Evolutionary conservation across 2,113 vertebrate genomes (phyloP), one percentile per base, ranked within the genome.

Genomic region (Anseranas semipalmata): DNA sequence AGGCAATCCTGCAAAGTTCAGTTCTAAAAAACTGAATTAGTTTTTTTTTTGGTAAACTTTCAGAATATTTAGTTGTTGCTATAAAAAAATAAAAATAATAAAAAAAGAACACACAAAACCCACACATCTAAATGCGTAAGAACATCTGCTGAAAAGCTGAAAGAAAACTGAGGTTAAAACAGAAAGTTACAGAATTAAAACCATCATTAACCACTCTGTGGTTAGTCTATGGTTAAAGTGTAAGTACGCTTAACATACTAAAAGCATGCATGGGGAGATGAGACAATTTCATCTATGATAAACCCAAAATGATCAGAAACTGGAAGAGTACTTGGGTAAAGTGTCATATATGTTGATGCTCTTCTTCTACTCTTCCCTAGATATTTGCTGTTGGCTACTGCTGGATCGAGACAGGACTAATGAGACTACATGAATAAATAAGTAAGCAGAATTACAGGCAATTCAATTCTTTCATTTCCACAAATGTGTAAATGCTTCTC

Each of bases 231-330:
- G 0, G 35, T 20, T 70, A 71, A 41, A 71, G 59, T 30, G 63
- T 74, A 78, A 75, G 41, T 27, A 78, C 0, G 2, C 0, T 0
- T 67, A 63, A 63, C 2, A 1, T 50, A 59, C 27, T 87, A 37
- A 16, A 87, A 63, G 10, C 3, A 9, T n/a, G 48, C 12, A 41
- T 12, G 10, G 27, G 52, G 25, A 86, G 32, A 88, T 3, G 12
- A 50, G n/a, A 37, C 33, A 71, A 50, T 79, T 82, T 85, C 10
- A 79, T 27, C 28, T 52, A 75, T 21, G 33, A 75, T 35, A 81
- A 87, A 87, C 45, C 16, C 35, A 58, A 59, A 82, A 71, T n/a
- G 52, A 67, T 28, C n/a, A 70, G 22, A 67, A 90, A 71, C 13
- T 32, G 25, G 20, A 52, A 70, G 7, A 66, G 9, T 48, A 39